Conservation (phyloP, 2,888 invertebrate genomes). For the Lasioglossum villosulum region DNA sequence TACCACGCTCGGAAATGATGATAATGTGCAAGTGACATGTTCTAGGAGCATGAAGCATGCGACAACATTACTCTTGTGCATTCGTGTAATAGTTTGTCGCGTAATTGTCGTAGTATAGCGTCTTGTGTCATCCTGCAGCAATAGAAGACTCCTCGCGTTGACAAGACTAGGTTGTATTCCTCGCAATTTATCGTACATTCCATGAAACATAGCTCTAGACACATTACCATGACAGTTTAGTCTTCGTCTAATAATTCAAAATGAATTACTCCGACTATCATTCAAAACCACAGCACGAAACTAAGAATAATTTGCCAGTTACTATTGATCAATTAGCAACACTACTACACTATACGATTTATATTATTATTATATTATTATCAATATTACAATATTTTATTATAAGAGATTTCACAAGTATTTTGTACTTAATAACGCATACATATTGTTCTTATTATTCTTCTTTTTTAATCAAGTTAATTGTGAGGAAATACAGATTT, state of each 20-base stretch:
- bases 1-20: not conserved
- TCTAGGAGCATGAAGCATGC: not conserved
- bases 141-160: constrained; percentile 5
- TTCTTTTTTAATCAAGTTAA: too few relatives aligned
- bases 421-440: too few relatives aligned
- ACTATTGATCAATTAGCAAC: too few relatives aligned
- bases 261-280: not conserved
- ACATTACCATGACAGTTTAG: not conserved
- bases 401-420: too few relatives aligned
- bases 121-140: constrained; percentile 3
- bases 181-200: constrained; percentile 1
- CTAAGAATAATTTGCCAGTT: too few relatives aligned
- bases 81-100: not conserved
- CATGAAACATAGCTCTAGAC: not conserved
- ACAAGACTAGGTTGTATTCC: not conserved
- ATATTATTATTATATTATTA: too few relatives aligned
- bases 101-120: constrained; percentile 3
- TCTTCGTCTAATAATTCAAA: not conserved
- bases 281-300: too few relatives aligned
- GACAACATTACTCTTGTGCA: not conserved
- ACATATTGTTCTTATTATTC: too few relatives aligned
- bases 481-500: too few relatives aligned
- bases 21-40: not conserved
- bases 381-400: too few relatives aligned
- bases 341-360: too few relatives aligned